Percentiles rank a stretch among this genome's conserved stretches.
These are phyloP conservation scores for Melipona bicolor DNA, from an alignment of 2,888 invertebrate species.

Conservation along the genomic window DNA sequence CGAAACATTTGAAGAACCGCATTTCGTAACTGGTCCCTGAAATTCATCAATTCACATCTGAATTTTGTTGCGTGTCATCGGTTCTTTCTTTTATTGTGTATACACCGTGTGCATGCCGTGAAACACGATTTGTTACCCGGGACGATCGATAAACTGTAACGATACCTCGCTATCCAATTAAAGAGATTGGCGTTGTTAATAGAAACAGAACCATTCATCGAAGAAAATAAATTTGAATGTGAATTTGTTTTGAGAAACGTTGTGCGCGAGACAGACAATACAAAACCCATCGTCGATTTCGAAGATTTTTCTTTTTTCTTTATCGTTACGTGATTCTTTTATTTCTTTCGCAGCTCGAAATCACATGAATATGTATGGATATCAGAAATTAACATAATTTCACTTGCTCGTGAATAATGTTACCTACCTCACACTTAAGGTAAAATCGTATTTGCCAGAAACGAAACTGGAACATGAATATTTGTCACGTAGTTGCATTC, in stretches of 20 bases:
- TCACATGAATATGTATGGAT: slow-evolving; percentile 8
- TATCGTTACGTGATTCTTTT: not conserved
- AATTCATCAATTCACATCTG: slow-evolving; percentile 65
- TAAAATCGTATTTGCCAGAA: not conserved
- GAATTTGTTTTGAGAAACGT: not conserved
- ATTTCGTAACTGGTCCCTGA: slow-evolving; percentile 63
- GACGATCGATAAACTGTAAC: not conserved
- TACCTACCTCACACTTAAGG: not conserved
- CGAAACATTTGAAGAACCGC: slow-evolving; percentile 70
- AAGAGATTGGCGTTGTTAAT: not conserved
- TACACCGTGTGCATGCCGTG: not conserved
- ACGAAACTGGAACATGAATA: not conserved
- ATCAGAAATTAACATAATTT: not conserved
- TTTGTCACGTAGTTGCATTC: not conserved
- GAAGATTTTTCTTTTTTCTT: not conserved
- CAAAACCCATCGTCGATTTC: not conserved
- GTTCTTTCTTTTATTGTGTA: not conserved
- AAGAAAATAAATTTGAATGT: not conserved
- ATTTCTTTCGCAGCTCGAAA: not conserved
- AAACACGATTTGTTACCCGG: not conserved
- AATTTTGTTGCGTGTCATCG: slow-evolving; percentile 27
- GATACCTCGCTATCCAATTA: not conserved
- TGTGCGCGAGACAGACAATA: not conserved
- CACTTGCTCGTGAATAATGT: slow-evolving; percentile 2
- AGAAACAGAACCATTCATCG: not conserved